phyloP scores from a whole-genome alignment of 2,797 vertebrate species.

The Acanthis flammea region DNA sequence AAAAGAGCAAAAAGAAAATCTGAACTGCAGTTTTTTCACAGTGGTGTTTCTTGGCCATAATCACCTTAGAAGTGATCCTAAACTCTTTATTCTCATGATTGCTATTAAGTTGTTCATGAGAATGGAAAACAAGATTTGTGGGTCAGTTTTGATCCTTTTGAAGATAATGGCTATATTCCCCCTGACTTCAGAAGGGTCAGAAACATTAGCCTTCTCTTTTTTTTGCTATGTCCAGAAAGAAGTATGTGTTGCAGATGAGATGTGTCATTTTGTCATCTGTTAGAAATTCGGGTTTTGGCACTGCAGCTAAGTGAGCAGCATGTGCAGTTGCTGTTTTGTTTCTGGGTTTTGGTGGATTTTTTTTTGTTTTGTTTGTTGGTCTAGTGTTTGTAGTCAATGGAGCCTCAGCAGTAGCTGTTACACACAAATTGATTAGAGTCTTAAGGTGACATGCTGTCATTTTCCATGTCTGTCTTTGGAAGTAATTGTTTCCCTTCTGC shows the following conservation, averaged over 20 bases:
- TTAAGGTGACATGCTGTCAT: neutral
- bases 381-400: neutral
- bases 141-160: constrained; percentile 31
- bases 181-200: neutral
- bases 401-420: neutral
- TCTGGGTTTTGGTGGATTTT: neutral
- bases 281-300: constrained; percentile 1
- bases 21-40: neutral
- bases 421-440: neutral
- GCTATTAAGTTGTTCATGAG: constrained; percentile 41
- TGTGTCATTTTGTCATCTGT: neutral
- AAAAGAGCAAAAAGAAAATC: neutral
- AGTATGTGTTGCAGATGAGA: neutral
- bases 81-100: constrained; percentile 13
- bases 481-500: neutral
- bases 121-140: constrained; percentile 54
- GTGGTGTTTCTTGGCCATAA: neutral
- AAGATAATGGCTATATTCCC: neutral
- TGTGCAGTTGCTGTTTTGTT: neutral
- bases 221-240: neutral
- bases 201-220: neutral
- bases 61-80: constrained; percentile 22
- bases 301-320: neutral
- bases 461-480: neutral
- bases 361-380: neutral